phyloP scores from a whole-genome alignment of 2,888 invertebrate genomes.

The Diloba caeruleocephala region DNA sequence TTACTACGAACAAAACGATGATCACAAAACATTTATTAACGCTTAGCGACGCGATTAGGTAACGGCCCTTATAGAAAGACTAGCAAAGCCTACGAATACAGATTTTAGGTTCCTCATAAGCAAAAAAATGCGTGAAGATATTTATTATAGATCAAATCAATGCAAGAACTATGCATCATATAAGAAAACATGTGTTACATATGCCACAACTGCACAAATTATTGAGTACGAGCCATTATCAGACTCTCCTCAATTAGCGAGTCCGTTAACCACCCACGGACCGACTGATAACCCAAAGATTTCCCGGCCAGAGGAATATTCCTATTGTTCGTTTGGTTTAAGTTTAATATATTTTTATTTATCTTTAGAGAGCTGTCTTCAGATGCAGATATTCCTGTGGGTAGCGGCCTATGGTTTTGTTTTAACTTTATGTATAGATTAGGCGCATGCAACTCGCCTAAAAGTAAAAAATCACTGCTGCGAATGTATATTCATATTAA shows the following conservation, averaged over 20 bases:
- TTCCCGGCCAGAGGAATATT: slow-evolving; percentile 73
- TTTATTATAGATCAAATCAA: background rate
- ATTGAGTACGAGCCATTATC: slow-evolving; percentile 17
- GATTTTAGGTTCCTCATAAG: slow-evolving; percentile 3
- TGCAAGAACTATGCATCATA: background rate
- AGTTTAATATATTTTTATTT: slow-evolving; percentile 26
- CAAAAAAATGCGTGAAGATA: slow-evolving; percentile 24
- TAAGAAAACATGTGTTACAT: background rate
- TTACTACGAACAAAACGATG: too few relatives aligned
- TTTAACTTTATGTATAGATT: too few relatives aligned
- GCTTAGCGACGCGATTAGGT: too few relatives aligned
- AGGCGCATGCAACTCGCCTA: too few relatives aligned
- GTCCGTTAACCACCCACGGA: slow-evolving; percentile 55
- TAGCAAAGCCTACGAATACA: slow-evolving; percentile 7
- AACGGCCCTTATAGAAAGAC: too few relatives aligned
- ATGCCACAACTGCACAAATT: background rate
- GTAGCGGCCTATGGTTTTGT: too few relatives aligned
- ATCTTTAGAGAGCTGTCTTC: background rate
- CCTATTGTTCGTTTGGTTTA: slow-evolving; percentile 43
- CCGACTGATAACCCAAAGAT: slow-evolving; percentile 69
- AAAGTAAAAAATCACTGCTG: too few relatives aligned
- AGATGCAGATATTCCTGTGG: too few relatives aligned
- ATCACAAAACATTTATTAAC: too few relatives aligned
- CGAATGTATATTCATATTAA: too few relatives aligned
- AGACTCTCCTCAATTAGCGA: slow-evolving; percentile 37